Evolutionary conservation across 2,113 vertebrate species (phyloP).

Genomic region (Motacilla tschutschensis): DNA sequence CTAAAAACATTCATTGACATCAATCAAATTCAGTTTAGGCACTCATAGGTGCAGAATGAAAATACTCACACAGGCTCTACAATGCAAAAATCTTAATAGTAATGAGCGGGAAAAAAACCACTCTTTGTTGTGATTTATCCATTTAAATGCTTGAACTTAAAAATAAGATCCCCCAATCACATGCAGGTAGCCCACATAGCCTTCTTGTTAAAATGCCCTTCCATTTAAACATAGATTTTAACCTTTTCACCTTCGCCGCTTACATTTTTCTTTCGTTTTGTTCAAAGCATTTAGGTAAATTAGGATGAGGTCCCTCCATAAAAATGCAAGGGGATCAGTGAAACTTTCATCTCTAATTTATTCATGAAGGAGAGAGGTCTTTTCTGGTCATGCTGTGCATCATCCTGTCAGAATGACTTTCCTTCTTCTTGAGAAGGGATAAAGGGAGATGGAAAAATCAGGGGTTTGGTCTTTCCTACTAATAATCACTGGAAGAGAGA

Average conservation of each 20-base stretch:
- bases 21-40: not conserved
- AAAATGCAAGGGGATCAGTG: constrained; percentile 76
- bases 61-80: not conserved
- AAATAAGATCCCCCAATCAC: constrained; percentile 6
- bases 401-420: constrained; percentile 78
- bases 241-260: constrained; percentile 72
- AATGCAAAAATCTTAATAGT: not conserved
- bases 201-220: constrained; percentile 29
- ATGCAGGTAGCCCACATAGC: not conserved
- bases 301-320: constrained; percentile 73
- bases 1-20: not conserved
- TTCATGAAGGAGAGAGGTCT: constrained; percentile 77
- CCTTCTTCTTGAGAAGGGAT: constrained; percentile 64
- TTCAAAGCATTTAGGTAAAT: constrained; percentile 81
- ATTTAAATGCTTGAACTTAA: constrained; percentile 35
- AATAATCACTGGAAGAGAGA: constrained; percentile 42
- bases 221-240: constrained; percentile 74
- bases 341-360: constrained; percentile 82
- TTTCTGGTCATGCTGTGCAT: constrained; percentile 71
- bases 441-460: constrained; percentile 56
- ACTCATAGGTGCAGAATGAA: not conserved
- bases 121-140: constrained; percentile 5
- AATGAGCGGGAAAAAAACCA: not conserved
- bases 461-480: constrained; percentile 37
- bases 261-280: constrained; percentile 73